phyloP scores from a whole-genome alignment of 2,888 invertebrate genomes.

The Tenthredo amoena region DNA sequence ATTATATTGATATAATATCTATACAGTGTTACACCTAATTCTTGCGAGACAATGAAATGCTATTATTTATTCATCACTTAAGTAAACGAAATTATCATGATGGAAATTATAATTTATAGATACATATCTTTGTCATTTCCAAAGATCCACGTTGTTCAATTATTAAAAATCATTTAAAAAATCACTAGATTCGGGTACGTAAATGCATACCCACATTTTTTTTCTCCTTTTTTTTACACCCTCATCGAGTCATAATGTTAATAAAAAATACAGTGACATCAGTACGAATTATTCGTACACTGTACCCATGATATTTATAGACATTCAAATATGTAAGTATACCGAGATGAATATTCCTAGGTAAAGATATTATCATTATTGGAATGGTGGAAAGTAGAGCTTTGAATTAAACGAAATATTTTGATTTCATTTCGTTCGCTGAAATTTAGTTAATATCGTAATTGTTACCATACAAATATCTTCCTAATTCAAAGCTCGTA shows the following conservation, averaged over 20 bases:
- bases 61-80: background rate
- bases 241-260: background rate
- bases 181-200: background rate
- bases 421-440: background rate
- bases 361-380: background rate
- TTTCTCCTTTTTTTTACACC: background rate
- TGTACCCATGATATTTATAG: slow-evolving; percentile 18
- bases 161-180: background rate
- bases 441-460: background rate
- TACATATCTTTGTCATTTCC: background rate
- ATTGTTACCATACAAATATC: slow-evolving; percentile 32
- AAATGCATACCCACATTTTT: background rate
- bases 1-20: background rate
- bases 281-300: slow-evolving; percentile 12
- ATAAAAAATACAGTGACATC: background rate
- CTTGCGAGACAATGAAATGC: background rate
- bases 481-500: slow-evolving; percentile 15
- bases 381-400: background rate
- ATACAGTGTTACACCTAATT: background rate
- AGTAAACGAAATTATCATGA: background rate
- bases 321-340: slow-evolving; percentile 16
- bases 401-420: background rate
- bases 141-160: background rate
- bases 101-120: background rate
- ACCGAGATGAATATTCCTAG: background rate